Percentiles rank a stretch among this genome's conserved stretches.
Evolutionary conservation across 2,888 invertebrate species (phyloP).

Genomic region (Dasysyrphus tricinctus): DNA sequence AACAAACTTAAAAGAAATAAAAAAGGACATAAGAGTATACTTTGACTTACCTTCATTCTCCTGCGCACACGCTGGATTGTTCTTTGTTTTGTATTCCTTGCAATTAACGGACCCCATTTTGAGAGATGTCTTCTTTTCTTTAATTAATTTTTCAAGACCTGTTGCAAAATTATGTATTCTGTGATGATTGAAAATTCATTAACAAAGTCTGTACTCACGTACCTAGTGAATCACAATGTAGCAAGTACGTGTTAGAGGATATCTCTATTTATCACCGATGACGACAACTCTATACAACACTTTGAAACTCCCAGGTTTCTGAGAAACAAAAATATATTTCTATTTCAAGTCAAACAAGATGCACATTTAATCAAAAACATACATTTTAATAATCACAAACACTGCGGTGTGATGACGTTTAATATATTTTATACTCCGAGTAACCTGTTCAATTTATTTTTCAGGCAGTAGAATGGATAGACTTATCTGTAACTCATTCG

Average conservation of each 20-base stretch:
- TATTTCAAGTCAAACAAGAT: constrained; percentile 9
- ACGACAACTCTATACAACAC: constrained; percentile 37
- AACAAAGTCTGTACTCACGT: neutral
- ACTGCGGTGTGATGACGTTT: constrained; percentile 3
- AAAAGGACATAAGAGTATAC: neutral
- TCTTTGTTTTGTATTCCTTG: constrained; percentile 81
- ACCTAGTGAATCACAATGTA: neutral
- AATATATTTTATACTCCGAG: neutral
- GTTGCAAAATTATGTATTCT: constrained; percentile 41
- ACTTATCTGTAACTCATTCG: constrained; percentile 68
- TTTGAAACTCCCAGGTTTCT: constrained; percentile 50
- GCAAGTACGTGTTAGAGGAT: neutral
- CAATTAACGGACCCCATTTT: constrained; percentile 82
- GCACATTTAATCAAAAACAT: constrained; percentile 44
- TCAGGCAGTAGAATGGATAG: constrained; percentile 50
- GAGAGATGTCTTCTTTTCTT: constrained; percentile 1
- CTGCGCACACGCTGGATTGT: constrained; percentile 67
- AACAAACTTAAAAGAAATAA: neutral
- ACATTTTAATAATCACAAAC: constrained; percentile 4
- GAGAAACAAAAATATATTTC: neutral
- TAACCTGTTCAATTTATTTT: constrained; percentile 36
- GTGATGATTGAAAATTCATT: neutral
- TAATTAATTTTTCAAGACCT: constrained; percentile 45
- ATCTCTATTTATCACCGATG: constrained; percentile 38
- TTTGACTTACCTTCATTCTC: constrained; percentile 67